Evolutionary conservation across 2,888 invertebrate species (phyloP).

Genomic region (Leucania comma): DNA sequence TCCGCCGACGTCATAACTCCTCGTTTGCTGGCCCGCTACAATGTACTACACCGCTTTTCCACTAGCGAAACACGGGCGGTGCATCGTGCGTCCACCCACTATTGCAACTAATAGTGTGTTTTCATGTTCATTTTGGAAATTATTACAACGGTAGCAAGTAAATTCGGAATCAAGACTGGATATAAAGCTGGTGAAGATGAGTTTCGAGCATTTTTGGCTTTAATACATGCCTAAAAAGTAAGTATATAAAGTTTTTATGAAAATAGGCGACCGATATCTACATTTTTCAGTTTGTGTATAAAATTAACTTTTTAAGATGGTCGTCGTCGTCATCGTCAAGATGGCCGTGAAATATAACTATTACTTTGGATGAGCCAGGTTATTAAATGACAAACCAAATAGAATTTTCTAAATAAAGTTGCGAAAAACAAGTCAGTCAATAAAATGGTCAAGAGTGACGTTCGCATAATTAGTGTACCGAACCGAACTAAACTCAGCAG

Average conservation of each 20-base stretch:
- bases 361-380: too few species aligned
- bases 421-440: too few species aligned
- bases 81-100: conserved; percentile 71
- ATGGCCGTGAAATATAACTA: too few species aligned
- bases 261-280: not conserved
- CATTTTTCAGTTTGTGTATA: not conserved
- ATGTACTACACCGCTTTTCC: conserved; percentile 86
- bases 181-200: not conserved
- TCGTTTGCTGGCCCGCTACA: conserved; percentile 88
- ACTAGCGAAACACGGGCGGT: conserved; percentile 77
- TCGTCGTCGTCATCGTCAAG: too few species aligned
- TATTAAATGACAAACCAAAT: too few species aligned
- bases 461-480: too few species aligned
- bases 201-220: not conserved
- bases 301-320: too few species aligned
- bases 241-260: not conserved
- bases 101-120: conserved; percentile 47
- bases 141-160: not conserved
- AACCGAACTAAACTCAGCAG: too few species aligned
- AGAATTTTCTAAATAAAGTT: too few species aligned
- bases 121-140: conserved; percentile 27
- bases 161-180: not conserved
- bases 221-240: not conserved
- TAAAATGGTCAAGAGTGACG: too few species aligned
- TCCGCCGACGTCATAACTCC: conserved; percentile 89